Evolutionary conservation across 2,797 vertebrate genomes (phyloP).

Genomic region (Xyrichtys novacula): DNA sequence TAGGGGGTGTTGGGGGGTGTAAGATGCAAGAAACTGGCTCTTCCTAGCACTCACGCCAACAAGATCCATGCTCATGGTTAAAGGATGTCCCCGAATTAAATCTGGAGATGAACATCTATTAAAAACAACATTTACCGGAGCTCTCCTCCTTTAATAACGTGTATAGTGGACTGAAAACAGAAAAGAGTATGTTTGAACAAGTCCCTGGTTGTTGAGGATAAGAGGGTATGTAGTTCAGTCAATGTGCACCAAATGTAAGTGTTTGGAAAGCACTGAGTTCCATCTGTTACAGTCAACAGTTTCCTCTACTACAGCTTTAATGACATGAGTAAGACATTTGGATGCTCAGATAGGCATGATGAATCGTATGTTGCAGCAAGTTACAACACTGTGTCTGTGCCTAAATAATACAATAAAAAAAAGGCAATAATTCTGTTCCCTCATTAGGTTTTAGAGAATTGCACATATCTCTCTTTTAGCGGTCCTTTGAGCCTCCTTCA

Average conservation of each 20-base stretch:
- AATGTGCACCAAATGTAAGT: not conserved
- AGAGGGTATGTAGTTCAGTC: slow-evolving; percentile 2
- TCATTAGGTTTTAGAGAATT: not conserved
- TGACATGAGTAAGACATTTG: not conserved
- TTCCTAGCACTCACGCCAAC: slow-evolving; percentile 54
- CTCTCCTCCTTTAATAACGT: slow-evolving; percentile 47
- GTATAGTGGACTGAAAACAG: slow-evolving; percentile 52
- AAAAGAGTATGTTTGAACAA: slow-evolving; percentile 12
- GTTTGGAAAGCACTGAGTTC: not conserved
- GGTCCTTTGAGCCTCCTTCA: too few species aligned
- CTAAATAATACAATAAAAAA: too few species aligned
- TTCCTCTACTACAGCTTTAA: not conserved
- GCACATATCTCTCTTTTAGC: too few species aligned
- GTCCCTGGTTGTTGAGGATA: slow-evolving; percentile 44
- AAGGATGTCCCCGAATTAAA: slow-evolving; percentile 46
- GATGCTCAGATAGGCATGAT: not conserved
- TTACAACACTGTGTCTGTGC: not conserved
- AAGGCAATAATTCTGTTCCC: too few species aligned
- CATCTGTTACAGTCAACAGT: slow-evolving; percentile 17
- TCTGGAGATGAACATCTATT: slow-evolving; percentile 42
- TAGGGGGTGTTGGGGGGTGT: slow-evolving; percentile 21
- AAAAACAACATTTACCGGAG: slow-evolving; percentile 45
- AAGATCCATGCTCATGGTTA: slow-evolving; percentile 49
- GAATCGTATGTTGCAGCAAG: not conserved
- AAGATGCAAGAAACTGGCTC: slow-evolving; percentile 59